These are phyloP conservation scores for Drosophila ananassae DNA, from an alignment of 1,140 invertebrate genomes.

Conservation along the genomic window DNA sequence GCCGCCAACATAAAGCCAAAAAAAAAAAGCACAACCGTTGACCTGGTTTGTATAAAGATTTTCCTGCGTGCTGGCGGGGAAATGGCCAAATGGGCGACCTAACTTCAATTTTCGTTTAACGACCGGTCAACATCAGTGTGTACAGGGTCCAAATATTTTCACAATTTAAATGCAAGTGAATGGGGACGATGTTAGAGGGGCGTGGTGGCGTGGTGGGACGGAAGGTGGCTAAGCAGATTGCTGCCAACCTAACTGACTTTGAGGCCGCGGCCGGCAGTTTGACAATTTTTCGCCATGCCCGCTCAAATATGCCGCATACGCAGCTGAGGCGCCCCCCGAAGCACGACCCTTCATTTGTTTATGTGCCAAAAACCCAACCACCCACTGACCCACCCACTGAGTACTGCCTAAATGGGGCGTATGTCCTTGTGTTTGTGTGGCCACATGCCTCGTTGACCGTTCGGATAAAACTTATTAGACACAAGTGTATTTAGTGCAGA, in stretches of 20 bases:
- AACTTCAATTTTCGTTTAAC: conserved; percentile 65
- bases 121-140: conserved; percentile 24
- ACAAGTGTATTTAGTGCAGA: conserved; percentile 76
- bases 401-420: conserved; percentile 4
- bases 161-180: conserved; percentile 75
- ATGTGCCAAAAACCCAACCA: conserved; percentile 20
- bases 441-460: conserved; percentile 64
- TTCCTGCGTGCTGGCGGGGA: conserved; percentile 10
- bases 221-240: conserved; percentile 63
- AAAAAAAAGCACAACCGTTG: conserved; percentile 12
- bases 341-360: conserved; percentile 70
- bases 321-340: conserved; percentile 62
- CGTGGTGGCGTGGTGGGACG: neutral
- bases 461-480: conserved; percentile 80
- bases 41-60: conserved; percentile 52
- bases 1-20: neutral
- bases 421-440: conserved; percentile 40
- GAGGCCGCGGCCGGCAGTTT: conserved; percentile 67
- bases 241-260: conserved; percentile 73
- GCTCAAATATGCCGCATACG: conserved; percentile 73
- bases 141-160: conserved; percentile 68
- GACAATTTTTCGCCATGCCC: conserved; percentile 73
- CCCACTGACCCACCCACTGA: neutral
- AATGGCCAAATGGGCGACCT: conserved; percentile 33
- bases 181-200: neutral